Evolutionary conservation across 2,888 invertebrate species (phyloP), one percentile per base, ranked within the genome.

Genomic region (Temnothorax rugatulus): DNA sequence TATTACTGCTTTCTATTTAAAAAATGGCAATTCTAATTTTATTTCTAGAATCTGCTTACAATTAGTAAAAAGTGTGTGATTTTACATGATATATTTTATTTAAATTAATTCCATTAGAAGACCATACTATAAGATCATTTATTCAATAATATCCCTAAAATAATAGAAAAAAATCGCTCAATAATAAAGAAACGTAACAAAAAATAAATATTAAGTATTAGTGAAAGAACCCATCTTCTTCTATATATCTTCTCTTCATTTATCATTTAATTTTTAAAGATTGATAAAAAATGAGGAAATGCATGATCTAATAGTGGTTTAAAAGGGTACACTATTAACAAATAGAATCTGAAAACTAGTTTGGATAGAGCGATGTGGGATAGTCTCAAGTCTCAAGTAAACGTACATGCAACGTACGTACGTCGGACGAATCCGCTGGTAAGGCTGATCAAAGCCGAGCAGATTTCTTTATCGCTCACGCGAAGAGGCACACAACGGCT

Each of bases 401-500:
- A 54, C 29, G 38, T 79, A 50, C 18, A 18, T 21, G 21, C 47
- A 61, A 47, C 34, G 34, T 34, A 34, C 34, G 34, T 5, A 34
- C 34, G 21, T 71, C 41, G 25, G 38, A 59, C 13, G 25, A 9
- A 34, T 44, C 47, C 47, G 34, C 38, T 25, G n/a, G 25, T 47
- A 59, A 57, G 18, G 38, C 47, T 57, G 74, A 29, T 44, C 52
- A 25, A 76, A 76, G 54, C 76, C 38, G 15, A 18, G n/a, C 57
- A 34, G 75, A n/a, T 74, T 59, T 47, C 41, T 50, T 59, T 81
- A 9, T 44, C 41, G 29, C 38, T 57, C 21, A 69, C 61, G 52
- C 21, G 47, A 69, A 52, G 63, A 63, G n/a, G 76, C 79, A 34
- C 82, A 69, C 59, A 54, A 63, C 83, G 41, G 57, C 64, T 83